phyloP scores from a whole-genome alignment of 2,888 invertebrate species.

The Eristalinus sepulchralis region DNA sequence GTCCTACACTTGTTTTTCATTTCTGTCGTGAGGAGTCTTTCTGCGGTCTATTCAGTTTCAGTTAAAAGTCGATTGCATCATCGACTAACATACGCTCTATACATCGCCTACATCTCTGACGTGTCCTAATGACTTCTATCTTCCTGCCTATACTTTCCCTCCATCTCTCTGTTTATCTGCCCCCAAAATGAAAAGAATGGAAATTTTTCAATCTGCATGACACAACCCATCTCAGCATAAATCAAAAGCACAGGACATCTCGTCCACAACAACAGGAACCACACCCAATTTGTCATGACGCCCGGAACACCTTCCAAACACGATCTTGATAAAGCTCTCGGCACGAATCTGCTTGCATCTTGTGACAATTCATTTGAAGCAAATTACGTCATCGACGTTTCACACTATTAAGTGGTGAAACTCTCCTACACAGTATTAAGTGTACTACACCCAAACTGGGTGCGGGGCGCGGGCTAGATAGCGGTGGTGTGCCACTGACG shows the following conservation, averaged over 20 bases:
- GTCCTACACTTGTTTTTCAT: too few relatives aligned
- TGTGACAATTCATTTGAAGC: constrained; percentile 15
- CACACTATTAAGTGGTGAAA: constrained; percentile 25
- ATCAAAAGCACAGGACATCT: neutral
- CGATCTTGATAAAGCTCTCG: neutral
- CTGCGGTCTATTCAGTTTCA: too few relatives aligned
- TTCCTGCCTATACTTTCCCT: too few relatives aligned
- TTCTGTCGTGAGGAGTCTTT: too few relatives aligned
- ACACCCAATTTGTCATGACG: neutral
- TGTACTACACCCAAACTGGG: neutral
- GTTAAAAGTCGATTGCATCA: too few relatives aligned
- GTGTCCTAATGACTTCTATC: too few relatives aligned
- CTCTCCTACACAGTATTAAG: neutral
- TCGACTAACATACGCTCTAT: too few relatives aligned
- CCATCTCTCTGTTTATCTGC: too few relatives aligned
- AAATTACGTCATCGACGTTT: constrained; percentile 29
- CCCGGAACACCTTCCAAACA: neutral
- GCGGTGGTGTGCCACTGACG: neutral
- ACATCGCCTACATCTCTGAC: too few relatives aligned
- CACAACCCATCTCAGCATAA: neutral
- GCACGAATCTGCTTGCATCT: constrained; percentile 6
- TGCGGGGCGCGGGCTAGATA: neutral
- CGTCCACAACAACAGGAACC: neutral
- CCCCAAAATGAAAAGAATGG: too few relatives aligned
- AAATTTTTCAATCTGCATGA: too few relatives aligned